These are phyloP conservation scores for Aspidiotus destructor DNA, from an alignment of 2,888 invertebrate genomes.

Conservation along the genomic window DNA sequence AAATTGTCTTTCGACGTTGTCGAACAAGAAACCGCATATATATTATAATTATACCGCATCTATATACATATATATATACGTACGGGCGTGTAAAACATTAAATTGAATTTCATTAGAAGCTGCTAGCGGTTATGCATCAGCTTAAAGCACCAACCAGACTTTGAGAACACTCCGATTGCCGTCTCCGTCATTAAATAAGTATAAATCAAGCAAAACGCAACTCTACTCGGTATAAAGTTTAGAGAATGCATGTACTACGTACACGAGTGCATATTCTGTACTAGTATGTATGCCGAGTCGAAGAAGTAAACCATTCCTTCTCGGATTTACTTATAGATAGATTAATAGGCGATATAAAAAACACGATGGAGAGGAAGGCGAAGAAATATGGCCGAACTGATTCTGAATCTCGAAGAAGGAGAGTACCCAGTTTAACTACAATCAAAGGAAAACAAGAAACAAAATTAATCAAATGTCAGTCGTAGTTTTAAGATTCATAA, in stretches of 20 bases:
- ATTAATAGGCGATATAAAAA: conserved; percentile 30
- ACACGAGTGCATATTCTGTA: too few relatives aligned
- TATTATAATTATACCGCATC: too few relatives aligned
- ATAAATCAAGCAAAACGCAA: conserved; percentile 29
- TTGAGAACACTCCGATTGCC: conserved; percentile 18
- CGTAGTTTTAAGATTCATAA: conserved; percentile 32
- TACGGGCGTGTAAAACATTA: not conserved
- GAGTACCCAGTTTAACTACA: conserved; percentile 31
- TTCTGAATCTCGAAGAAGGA: conserved; percentile 27
- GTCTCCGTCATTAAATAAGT: conserved; percentile 26
- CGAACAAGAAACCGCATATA: not conserved
- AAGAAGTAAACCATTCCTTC: conserved; percentile 15
- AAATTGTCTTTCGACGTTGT: not conserved
- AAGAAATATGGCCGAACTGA: conserved; percentile 33
- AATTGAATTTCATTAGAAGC: conserved; percentile 1
- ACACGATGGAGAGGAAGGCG: conserved; percentile 21
- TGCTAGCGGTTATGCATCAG: not conserved
- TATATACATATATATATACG: not conserved
- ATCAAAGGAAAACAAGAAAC: conserved; percentile 32
- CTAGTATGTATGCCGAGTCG: too few relatives aligned
- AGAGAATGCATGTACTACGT: not conserved
- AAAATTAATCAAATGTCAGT: conserved; percentile 33
- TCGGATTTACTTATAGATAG: conserved; percentile 33
- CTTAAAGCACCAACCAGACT: conserved; percentile 5
- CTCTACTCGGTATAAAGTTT: conserved; percentile 17